Conservation (phyloP, 2,797 vertebrate species). For the Myripristis jacobus region DNA sequence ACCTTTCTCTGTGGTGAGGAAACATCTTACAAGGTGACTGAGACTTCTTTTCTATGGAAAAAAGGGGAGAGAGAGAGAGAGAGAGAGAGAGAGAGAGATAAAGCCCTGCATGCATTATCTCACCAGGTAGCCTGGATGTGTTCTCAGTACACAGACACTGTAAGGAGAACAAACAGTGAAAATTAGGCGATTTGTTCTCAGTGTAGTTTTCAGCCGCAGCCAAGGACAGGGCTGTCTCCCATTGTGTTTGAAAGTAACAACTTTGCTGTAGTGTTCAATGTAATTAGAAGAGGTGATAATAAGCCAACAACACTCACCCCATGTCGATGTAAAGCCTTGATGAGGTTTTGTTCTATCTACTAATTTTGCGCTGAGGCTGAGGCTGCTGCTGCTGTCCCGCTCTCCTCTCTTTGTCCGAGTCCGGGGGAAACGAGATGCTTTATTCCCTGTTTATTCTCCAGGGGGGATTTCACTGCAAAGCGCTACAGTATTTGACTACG, state of each 20-base stretch:
- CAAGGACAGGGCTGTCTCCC: too few species aligned
- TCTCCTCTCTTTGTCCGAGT: conserved; percentile 39
- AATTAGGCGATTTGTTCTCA: background rate
- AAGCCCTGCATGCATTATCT: background rate
- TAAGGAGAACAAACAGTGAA: background rate
- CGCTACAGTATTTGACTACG: conserved; percentile 1
- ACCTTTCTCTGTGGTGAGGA: conserved; percentile 88
- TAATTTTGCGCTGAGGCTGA: conserved; percentile 16
- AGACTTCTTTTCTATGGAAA: conserved; percentile 73
- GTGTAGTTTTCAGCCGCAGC: background rate
- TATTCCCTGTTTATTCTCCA: conserved; percentile 48
- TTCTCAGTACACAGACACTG: background rate
- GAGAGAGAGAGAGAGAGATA: conserved; percentile 3
- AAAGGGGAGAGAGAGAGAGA: background rate
- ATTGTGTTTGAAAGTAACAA: too few species aligned
- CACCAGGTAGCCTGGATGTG: conserved; percentile 14
- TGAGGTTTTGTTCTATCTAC: conserved; percentile 11
- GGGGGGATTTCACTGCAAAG: conserved; percentile 47
- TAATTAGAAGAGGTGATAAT: background rate
- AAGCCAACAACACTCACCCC: conserved; percentile 73
- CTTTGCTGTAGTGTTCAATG: background rate
- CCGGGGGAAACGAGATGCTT: conserved; percentile 57
- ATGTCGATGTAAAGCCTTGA: conserved; percentile 68
- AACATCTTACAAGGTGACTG: conserved; percentile 82
- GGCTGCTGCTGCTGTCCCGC: conserved; percentile 24